Base-by-base conservation (phyloP, 2,113 vertebrate genomes). In the Embiotoca jacksoni region DNA sequence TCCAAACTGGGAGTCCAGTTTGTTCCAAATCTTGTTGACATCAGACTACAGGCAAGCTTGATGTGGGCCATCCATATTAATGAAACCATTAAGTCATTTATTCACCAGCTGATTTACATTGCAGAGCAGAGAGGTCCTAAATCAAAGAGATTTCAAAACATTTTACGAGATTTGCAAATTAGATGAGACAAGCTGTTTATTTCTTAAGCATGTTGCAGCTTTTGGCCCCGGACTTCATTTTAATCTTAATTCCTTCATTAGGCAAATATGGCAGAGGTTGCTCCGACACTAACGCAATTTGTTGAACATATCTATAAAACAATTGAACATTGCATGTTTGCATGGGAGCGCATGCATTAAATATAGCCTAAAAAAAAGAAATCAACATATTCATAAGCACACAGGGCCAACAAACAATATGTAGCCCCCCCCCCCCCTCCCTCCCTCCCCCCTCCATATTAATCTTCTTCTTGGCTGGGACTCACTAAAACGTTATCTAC, bases 61-160 rank as follows among this genome's bases (percentile, higher is more conserved):
- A 88, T 78, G 81, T 86, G 74, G 46, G 32, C 23, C 74, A 90
- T 91, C 68, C 89, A 93, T 93, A 92, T 93, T 92, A 91, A 92
- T 92, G 82, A 86, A 65, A 85, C 57, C 72, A 82, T 85, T 70
- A 70, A 81, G 81, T 86, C 86, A 89, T 93, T 94, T 92, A 91
- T 90, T 89, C 77, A 78, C 65, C 35, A 33, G 68, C 89, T 87
- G 84, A 92, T 94, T 91, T 93, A 89, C 89, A 91, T 87, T 80
- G 82, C 75, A 82, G 71, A 85, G 77, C 65, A 63, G 73, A 65
- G 59, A 78, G 39, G 46, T 57, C 58, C 70, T 58, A 75, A 87
- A 91, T 91, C 85, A 89, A 89, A 88, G 75, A 52, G 68, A 87
- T 90, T 89, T 92, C 56, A 87, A 90, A 90, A 82, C 75, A 73